Percentiles rank a stretch among this genome's conserved stretches.
Evolutionary conservation across 2,797 vertebrate species (phyloP).

Genomic region (Enteromius thamalakanensis): DNA sequence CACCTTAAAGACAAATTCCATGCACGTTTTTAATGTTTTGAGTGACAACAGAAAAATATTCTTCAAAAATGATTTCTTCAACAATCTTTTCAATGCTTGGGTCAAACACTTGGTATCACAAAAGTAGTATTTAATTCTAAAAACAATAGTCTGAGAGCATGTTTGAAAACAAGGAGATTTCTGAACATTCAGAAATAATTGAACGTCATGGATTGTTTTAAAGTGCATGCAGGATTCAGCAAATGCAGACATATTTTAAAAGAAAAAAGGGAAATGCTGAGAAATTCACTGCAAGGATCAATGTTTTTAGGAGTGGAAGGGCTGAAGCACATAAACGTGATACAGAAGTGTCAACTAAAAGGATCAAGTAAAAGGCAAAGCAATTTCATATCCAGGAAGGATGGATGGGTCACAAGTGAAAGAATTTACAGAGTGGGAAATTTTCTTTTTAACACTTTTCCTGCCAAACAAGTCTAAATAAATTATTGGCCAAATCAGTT

Average conservation of each 20-base stretch:
- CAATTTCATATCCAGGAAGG: neutral
- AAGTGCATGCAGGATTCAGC: neutral
- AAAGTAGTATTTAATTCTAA: neutral
- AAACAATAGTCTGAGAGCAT: neutral
- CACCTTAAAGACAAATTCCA: neutral
- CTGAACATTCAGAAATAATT: neutral
- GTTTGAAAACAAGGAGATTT: neutral
- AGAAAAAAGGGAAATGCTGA: neutral
- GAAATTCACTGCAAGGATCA: neutral
- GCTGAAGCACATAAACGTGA: neutral
- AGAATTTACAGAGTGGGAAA: constrained; percentile 16
- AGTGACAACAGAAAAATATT: neutral
- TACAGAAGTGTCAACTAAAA: constrained; percentile 1
- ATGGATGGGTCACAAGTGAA: neutral
- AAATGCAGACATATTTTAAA: neutral
- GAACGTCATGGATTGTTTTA: neutral
- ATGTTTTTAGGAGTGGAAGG: neutral
- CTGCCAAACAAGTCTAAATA: constrained; percentile 6
- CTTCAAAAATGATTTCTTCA: neutral
- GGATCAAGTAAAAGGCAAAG: constrained; percentile 1
- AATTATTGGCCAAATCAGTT: constrained; percentile 50
- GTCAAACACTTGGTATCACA: neutral
- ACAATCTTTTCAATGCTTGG: neutral
- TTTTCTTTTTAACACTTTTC: neutral
- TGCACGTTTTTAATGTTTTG: neutral